Conservation (phyloP, 2,797 vertebrate species). For the Pagetopsis macropterus region DNA sequence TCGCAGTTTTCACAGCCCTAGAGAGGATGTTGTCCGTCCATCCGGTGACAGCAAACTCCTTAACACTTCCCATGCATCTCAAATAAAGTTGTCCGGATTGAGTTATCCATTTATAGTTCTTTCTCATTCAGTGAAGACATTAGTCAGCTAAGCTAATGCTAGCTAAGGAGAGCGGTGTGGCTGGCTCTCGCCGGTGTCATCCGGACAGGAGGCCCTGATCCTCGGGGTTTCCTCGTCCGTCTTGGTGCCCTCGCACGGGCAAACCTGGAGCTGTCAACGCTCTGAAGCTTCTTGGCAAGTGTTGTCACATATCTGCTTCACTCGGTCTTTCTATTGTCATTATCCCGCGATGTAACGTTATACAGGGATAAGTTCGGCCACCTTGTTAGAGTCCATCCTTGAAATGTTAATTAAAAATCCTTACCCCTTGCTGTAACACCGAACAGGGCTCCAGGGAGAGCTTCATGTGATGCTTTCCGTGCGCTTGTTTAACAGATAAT, state of each 20-base stretch:
- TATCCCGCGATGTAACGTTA: conserved; percentile 33
- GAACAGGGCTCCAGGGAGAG: conserved; percentile 57
- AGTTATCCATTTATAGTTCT: conserved; percentile 61
- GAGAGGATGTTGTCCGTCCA: conserved; percentile 54
- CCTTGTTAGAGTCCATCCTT: conserved; percentile 61
- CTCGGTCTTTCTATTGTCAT: conserved; percentile 40
- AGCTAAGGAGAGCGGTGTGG: conserved; percentile 59
- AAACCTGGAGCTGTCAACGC: conserved; percentile 62
- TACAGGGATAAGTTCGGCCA: conserved; percentile 35
- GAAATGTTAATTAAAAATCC: conserved; percentile 52
- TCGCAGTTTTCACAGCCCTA: conserved; percentile 51
- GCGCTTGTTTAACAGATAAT: conserved; percentile 59
- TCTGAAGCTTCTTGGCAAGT: conserved; percentile 58
- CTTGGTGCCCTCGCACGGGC: conserved; percentile 61
- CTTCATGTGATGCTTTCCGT: conserved; percentile 54
- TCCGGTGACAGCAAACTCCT: conserved; percentile 50
- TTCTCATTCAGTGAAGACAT: conserved; percentile 63
- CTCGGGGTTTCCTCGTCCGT: conserved; percentile 78
- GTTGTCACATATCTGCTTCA: conserved; percentile 73
- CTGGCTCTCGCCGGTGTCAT: conserved; percentile 69
- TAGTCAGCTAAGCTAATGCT: conserved; percentile 73
- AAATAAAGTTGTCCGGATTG: conserved; percentile 37
- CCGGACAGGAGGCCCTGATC: conserved; percentile 79
- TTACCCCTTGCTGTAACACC: conserved; percentile 59
- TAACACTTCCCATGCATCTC: conserved; percentile 49